Base-by-base conservation (phyloP, 1,140 invertebrate genomes). In the Danaus plexippus region DNA sequence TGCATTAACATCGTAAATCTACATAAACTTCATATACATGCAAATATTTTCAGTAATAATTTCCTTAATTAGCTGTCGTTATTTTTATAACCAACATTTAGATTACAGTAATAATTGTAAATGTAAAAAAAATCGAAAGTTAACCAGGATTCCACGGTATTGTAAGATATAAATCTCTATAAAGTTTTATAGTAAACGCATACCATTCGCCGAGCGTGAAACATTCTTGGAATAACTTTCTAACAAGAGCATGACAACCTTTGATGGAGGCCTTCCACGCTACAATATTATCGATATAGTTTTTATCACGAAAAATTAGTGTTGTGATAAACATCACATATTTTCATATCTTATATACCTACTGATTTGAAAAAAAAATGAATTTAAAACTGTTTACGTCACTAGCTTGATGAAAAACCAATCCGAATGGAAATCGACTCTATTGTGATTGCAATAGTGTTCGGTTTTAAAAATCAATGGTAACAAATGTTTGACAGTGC, bases 261-360 rank as follows among this genome's bases (percentile, higher is more conserved):
- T 63, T 77, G 72, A 79, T 64, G 64, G 69, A 65, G 73, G 70
- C 66, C 63, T 32, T 52, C 57, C 22, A 51, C 50, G 59, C 59
- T 66, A 59, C 68, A 81, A 80, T 77, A 80, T 74, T 77, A 57
- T 75, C 63, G 40, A 73, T 77, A 80, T 78, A 66, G 71, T 69
- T 73, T 71, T 70, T 67, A 80, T 82, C 81, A 81, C 71, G 77
- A 76, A 80, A 32, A 80, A 80, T 78, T 83, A 77, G 69, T 52
- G 57, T 50, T 60, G 64, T 61, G 75, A 79, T 79, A 75, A 67
- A 61, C 61, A 77, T 72, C 71, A 57, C 1, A 32, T 32, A 32
- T 32, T 32, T 32, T 32, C 22, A 32, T 32, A 32, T 6, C 18
- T 22, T 22, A 22, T 32, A 8, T 32, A 32, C 22, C 0, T 32